Evolutionary conservation across 2,113 vertebrate species (phyloP).

Genomic region (Python bivittatus): DNA sequence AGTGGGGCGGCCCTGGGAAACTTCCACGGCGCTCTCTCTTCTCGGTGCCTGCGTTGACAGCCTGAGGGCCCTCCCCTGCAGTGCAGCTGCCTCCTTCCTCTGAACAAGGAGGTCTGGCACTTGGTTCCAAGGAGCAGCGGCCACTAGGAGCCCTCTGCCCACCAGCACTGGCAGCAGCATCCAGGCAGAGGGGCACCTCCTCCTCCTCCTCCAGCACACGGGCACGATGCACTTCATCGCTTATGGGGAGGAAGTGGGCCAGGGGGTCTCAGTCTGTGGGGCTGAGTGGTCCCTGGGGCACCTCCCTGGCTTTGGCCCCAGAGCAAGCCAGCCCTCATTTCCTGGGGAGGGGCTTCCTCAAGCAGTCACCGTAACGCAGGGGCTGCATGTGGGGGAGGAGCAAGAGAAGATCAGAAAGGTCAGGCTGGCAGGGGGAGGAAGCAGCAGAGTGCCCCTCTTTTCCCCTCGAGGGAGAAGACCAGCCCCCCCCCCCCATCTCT

Average conservation of each 20-base stretch:
- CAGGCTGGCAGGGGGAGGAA: neutral
- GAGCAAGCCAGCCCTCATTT: neutral
- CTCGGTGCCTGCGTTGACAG: neutral
- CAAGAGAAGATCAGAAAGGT: neutral
- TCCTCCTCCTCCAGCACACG: neutral
- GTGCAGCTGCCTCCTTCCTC: neutral
- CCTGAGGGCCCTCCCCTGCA: neutral
- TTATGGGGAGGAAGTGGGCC: neutral
- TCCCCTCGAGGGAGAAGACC: neutral
- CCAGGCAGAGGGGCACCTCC: neutral
- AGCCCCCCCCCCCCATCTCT: too few species aligned
- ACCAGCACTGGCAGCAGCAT: constrained; percentile 32
- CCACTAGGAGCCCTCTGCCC: neutral
- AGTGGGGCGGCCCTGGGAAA: neutral
- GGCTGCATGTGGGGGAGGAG: neutral
- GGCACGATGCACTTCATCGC: neutral
- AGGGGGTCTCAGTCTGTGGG: accelerated
- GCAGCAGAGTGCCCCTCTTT: neutral
- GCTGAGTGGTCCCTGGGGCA: neutral
- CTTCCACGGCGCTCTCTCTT: neutral
- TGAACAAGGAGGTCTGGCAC: neutral
- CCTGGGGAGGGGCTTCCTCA: neutral
- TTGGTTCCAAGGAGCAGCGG: neutral
- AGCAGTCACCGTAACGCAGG: neutral
- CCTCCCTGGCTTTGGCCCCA: neutral